Conservation (phyloP, 2,888 invertebrate species). For the Carcina quercana region DNA sequence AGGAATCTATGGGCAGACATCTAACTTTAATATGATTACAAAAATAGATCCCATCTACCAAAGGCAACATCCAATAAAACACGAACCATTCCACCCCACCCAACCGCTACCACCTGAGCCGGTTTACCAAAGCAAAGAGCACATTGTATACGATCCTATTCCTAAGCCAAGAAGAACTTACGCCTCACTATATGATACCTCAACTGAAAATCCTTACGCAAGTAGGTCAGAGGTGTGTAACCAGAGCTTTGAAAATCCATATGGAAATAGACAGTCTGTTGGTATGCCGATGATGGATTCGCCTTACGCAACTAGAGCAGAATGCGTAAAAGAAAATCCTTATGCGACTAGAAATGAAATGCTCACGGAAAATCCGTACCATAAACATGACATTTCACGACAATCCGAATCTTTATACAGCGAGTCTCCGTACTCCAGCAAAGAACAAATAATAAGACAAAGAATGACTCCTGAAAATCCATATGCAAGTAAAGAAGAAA, state of each 20-base stretch:
- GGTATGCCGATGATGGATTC: slow-evolving; percentile 58
- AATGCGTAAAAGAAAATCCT: slow-evolving; percentile 31
- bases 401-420: slow-evolving; percentile 48
- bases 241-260: slow-evolving; percentile 61
- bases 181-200: slow-evolving; percentile 61
- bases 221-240: slow-evolving; percentile 57
- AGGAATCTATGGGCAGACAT: slow-evolving; percentile 61
- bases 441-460: slow-evolving; percentile 58
- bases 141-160: slow-evolving; percentile 64
- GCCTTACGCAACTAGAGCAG: slow-evolving; percentile 43
- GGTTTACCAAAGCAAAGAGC: slow-evolving; percentile 68
- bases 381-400: slow-evolving; percentile 42
- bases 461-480: slow-evolving; percentile 56
- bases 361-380: slow-evolving; percentile 34
- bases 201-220: slow-evolving; percentile 58
- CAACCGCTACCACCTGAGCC: slow-evolving; percentile 71
- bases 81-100: slow-evolving; percentile 66
- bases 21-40: slow-evolving; percentile 70
- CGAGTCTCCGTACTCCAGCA: slow-evolving; percentile 63
- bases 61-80: slow-evolving; percentile 66
- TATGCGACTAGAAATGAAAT: slow-evolving; percentile 24
- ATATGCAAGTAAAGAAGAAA: slow-evolving; percentile 67
- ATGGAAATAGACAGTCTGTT: slow-evolving; percentile 53
- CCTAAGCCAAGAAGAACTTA: slow-evolving; percentile 69
- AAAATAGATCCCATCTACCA: slow-evolving; percentile 74